A percentile compares a stretch with the other conserved stretches of the same genome.
Conservation (phyloP, 2,113 vertebrate species). For the Natator depressus region DNA sequence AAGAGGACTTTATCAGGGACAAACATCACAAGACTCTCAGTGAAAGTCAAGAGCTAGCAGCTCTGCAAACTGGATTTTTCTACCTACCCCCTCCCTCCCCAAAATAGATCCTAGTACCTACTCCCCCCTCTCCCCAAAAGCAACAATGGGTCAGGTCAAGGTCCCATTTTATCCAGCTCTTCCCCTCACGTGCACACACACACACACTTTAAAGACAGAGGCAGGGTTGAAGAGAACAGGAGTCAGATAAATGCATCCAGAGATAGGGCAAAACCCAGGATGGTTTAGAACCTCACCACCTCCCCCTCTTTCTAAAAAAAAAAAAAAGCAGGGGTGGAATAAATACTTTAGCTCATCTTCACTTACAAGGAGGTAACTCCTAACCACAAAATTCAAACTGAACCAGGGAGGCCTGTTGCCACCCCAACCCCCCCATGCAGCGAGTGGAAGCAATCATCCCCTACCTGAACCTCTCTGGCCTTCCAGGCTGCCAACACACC, state of each 20-base stretch:
- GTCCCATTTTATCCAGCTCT: not conserved
- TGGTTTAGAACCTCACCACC: not conserved
- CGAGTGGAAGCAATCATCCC: not conserved
- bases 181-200: rapidly evolving
- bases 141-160: not conserved
- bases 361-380: not conserved
- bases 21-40: not conserved
- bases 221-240: not conserved
- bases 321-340: no score
- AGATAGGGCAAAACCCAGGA: not conserved
- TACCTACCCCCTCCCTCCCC: not conserved
- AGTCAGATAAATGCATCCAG: no score
- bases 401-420: not conserved
- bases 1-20: not conserved
- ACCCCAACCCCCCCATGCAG: not conserved
- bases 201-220: not conserved
- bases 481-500: not conserved
- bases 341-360: not conserved
- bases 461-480: not conserved
- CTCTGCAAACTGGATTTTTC: not conserved
- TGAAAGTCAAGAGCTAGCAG: not conserved
- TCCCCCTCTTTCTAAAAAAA: not conserved
- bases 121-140: not conserved
- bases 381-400: not conserved
- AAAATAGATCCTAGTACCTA: not conserved